These are phyloP conservation scores for Sepiola atlantica DNA, from an alignment of 2,888 invertebrate genomes.

Conservation along the genomic window DNA sequence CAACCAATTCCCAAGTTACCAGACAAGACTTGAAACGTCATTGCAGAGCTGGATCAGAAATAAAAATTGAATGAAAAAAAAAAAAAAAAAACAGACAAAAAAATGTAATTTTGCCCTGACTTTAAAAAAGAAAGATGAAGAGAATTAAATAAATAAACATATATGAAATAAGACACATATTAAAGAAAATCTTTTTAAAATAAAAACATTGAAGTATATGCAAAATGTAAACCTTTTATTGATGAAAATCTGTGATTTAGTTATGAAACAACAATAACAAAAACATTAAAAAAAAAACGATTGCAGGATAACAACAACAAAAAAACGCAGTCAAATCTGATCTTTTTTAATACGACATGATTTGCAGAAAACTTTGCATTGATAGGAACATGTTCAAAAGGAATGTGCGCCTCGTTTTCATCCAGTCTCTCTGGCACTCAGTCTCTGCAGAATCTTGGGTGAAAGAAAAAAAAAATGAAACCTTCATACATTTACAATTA, in stretches of 20 bases:
- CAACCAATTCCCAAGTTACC: neutral
- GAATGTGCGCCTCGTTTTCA: neutral
- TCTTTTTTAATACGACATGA: neutral
- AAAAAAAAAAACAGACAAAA: neutral
- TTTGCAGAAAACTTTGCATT: slow-evolving; percentile 2
- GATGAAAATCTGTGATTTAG: slow-evolving; percentile 9
- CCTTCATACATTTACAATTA: neutral
- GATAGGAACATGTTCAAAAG: neutral
- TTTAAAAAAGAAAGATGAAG: neutral
- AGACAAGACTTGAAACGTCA: slow-evolving; percentile 21
- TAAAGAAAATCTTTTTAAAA: neutral
- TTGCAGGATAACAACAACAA: too few species aligned
- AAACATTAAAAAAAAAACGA: neutral
- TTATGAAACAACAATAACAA: neutral
- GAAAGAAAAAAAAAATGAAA: neutral
- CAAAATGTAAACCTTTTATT: slow-evolving; percentile 18
- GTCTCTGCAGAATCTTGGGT: neutral
- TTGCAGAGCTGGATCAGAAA: neutral
- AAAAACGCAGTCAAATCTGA: neutral
- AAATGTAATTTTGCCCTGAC: neutral
- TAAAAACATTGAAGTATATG: neutral
- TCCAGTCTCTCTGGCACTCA: neutral
- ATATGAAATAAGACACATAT: neutral
- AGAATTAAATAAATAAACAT: neutral
- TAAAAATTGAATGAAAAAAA: too few species aligned